Conservation (phyloP, 64 coral and sea anemone genomes). For the Orbicella faveolata region DNA sequence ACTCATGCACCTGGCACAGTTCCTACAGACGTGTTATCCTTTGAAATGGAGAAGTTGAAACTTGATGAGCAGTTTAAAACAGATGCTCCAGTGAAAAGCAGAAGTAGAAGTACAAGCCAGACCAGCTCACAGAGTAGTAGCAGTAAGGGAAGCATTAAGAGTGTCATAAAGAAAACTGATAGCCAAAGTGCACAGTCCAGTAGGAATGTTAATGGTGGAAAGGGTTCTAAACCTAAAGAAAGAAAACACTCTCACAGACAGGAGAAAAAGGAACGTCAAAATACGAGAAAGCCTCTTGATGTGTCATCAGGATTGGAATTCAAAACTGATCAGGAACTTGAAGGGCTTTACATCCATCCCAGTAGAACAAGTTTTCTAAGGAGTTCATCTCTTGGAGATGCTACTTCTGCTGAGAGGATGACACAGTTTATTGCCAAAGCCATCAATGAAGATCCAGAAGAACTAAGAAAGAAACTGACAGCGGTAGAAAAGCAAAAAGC, state of each 20-base stretch:
- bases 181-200: neutral
- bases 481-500: slow-evolving; percentile 35
- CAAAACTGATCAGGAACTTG: neutral
- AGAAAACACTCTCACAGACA: slow-evolving; percentile 14
- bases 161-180: slow-evolving; percentile 71
- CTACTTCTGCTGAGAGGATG: slow-evolving; percentile 26
- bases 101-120: slow-evolving; percentile 73
- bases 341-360: neutral
- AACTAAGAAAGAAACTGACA: slow-evolving; percentile 43
- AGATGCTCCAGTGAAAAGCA: slow-evolving; percentile 17
- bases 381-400: slow-evolving; percentile 36
- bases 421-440: slow-evolving; percentile 67
- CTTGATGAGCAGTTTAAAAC: slow-evolving; percentile 70
- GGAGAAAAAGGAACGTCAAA: neutral
- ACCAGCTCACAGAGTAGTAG: slow-evolving; percentile 68
- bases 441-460: slow-evolving; percentile 42
- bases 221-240: slow-evolving; percentile 1
- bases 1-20: neutral
- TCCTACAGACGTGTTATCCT: neutral
- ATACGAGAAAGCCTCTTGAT: neutral
- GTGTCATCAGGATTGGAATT: neutral
- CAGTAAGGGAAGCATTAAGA: slow-evolving; percentile 71
- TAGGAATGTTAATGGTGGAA: neutral
- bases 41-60: slow-evolving; percentile 71
- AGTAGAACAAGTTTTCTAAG: neutral